Evolutionary conservation across 2,113 vertebrate species (phyloP), one percentile per base, ranked within the genome.

Genomic region (Centropus bengalensis): DNA sequence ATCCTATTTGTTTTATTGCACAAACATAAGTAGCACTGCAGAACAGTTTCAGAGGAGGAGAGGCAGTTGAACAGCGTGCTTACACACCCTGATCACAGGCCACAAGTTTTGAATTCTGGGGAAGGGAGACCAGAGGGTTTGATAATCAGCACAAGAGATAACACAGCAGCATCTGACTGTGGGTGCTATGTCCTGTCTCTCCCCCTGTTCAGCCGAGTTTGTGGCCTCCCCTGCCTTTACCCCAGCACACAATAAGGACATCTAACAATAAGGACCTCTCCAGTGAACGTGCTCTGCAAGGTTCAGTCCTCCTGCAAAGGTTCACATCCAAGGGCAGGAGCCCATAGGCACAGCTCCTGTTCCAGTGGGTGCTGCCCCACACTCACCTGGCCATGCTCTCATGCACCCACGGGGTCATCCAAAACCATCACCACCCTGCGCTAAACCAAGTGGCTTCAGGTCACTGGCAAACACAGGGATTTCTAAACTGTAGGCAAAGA

Each of bases 1-100:
- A 94, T 83, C 49, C 82, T 47, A 9, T 91, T 86, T 85, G 47
- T 66, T 94, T 77, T 78, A 78, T 51, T 67, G 73, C 86, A 70
- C 80, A 86, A 89, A 73, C 54, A 67, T 11, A 79, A 88, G 32
- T 7, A 38, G 82, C 38, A 77, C 45, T 51, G 82, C 86, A 83
- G 69, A 83, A 58, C 5, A 22, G n/a, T 38, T 86, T 59, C 55
- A 59, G 63, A 82, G 54, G 20, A 91, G 62, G 40, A 59, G 24
- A 69, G n/a, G 55, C 55, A 85, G 54, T 23, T 3, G 2, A 84
- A 47, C 14, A 47, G 63, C 71, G 14, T 16, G 6, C 32, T 81
- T 32, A 40, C 47, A 33, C 2, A 1, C 28, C 33, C 38, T 0
- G 0, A 47, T 58, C 17, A 2, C n/a, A 24, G 60, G n/a, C 56